Percentiles rank a stretch among this genome's conserved stretches.
Conservation (phyloP, 2,888 invertebrate species). For the Drosophila macrospina region DNA sequence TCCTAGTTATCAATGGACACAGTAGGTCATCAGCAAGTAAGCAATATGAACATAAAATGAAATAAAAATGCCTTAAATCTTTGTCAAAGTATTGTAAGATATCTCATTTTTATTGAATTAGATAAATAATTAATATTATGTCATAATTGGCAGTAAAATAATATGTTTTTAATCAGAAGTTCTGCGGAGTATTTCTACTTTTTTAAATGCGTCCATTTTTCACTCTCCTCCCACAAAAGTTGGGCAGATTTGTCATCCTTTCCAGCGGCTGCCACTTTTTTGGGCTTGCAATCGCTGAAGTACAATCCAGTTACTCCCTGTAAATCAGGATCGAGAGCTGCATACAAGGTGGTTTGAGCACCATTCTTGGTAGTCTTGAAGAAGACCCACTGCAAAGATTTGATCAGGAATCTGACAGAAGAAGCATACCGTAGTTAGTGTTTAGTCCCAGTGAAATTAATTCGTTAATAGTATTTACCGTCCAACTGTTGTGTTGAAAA, state of each 20-base stretch:
- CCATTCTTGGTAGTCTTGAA: constrained; percentile 82
- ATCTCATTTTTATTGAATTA: neutral
- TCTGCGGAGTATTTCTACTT: neutral
- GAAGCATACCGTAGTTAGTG: neutral
- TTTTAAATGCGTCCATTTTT: constrained; percentile 52
- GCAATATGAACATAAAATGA: neutral
- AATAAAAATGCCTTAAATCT: neutral
- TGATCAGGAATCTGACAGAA: constrained; percentile 45
- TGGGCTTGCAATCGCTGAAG: constrained; percentile 88
- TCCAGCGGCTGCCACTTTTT: constrained; percentile 86
- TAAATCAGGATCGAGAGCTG: constrained; percentile 84
- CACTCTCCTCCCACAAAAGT: constrained; percentile 87
- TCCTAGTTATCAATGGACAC: neutral
- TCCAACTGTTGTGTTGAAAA: constrained; percentile 2
- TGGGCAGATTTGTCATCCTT: constrained; percentile 86
- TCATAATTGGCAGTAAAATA: neutral
- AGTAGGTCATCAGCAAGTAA: neutral
- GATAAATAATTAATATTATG: neutral
- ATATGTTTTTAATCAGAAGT: neutral
- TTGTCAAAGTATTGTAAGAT: neutral
- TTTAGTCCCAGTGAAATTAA: neutral
- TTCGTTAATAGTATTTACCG: neutral
- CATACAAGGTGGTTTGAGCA: constrained; percentile 84
- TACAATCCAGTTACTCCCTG: constrained; percentile 80
- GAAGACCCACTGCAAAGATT: constrained; percentile 79